phyloP scores from a whole-genome alignment of 1,140 invertebrate species.

The Drosophila quadrilineata region DNA sequence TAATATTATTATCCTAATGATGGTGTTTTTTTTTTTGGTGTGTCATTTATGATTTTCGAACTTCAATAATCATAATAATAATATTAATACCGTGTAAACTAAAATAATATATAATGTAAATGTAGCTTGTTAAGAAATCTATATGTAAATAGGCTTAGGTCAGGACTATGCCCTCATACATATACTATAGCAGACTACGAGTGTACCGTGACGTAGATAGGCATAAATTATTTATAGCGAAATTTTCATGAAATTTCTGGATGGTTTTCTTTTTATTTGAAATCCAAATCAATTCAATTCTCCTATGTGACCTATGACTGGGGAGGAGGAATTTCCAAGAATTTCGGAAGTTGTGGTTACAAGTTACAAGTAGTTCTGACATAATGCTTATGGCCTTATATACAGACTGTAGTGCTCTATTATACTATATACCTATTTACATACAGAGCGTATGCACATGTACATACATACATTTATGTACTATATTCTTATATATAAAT shows the following conservation, averaged over 20 bases:
- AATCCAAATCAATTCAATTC: too few species aligned
- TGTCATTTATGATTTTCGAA: not conserved
- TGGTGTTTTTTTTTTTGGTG: not conserved
- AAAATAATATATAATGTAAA: not conserved
- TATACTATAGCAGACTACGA: too few species aligned
- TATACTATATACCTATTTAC: not conserved
- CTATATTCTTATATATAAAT: not conserved
- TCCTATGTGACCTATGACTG: too few species aligned
- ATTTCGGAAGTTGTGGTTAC: too few species aligned
- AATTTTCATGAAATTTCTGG: too few species aligned
- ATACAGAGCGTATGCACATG: not conserved
- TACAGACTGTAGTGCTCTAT: not conserved
- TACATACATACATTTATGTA: not conserved
- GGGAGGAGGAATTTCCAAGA: too few species aligned
- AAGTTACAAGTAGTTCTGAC: not conserved
- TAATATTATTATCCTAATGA: too few species aligned
- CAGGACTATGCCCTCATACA: not conserved
- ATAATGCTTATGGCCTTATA: slow-evolving; percentile 17
- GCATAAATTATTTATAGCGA: slow-evolving; percentile 16
- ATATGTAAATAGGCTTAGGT: not conserved
- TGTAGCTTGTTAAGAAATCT: not conserved
- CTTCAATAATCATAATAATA: too few species aligned
- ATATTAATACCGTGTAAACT: not conserved
- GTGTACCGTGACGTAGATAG: too few species aligned
- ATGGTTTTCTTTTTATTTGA: too few species aligned